phyloP scores from a whole-genome alignment of 2,797 vertebrate species.

The Antrozous pallidus region DNA sequence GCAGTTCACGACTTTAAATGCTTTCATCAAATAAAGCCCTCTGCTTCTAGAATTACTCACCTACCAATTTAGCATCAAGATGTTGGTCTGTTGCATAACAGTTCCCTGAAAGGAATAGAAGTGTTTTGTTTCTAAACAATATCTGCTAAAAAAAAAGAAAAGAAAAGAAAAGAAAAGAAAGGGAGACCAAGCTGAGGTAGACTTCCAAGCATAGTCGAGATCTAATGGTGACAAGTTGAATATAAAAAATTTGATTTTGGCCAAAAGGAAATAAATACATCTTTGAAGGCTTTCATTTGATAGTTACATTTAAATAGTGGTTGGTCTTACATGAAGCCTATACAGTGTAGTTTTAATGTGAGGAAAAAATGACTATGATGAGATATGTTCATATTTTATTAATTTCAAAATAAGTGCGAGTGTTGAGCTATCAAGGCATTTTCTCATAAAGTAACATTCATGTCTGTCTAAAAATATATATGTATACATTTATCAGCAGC shows the following conservation, averaged over 20 bases:
- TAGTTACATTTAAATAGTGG: neutral
- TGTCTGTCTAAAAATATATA: neutral
- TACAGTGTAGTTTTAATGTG: neutral
- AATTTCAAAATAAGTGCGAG: neutral
- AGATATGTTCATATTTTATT: neutral
- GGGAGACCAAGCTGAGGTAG: neutral
- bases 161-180: too few relatives aligned
- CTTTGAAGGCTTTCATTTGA: neutral
- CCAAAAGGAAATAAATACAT: neutral
- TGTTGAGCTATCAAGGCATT: neutral
- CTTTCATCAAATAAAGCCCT: neutral
- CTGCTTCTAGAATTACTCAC: neutral
- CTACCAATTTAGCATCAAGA: neutral
- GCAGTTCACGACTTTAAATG: slow-evolving; percentile 8
- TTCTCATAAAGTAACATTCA: neutral
- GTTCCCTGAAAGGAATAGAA: neutral
- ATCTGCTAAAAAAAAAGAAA: neutral
- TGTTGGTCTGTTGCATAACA: neutral
- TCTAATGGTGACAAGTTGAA: neutral
- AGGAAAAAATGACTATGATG: neutral
- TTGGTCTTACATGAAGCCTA: neutral
- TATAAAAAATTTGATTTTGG: slow-evolving; percentile 1
- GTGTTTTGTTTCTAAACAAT: neutral
- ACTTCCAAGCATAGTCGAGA: neutral
- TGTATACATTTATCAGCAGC: neutral